Conservation (phyloP, 2,888 invertebrate genomes). For the Eupithecia subfuscata region DNA sequence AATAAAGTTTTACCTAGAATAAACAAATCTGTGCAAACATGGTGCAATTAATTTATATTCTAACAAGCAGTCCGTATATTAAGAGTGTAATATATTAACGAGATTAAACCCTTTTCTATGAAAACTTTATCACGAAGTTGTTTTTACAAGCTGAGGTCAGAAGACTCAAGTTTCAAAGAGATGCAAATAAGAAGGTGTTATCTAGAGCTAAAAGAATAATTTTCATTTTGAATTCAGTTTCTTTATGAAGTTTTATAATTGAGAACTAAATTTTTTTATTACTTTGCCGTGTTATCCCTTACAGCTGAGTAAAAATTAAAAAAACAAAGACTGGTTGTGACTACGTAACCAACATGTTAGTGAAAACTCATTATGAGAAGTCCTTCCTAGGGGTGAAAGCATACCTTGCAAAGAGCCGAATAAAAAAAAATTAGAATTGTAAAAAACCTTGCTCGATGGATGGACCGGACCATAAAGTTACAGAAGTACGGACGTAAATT, state of each 20-base stretch:
- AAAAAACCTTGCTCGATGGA: background rate
- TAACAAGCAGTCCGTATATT: background rate
- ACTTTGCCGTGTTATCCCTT: background rate
- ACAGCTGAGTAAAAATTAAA: background rate
- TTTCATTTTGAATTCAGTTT: slow-evolving; percentile 20
- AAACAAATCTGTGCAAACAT: no score
- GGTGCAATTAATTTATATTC: background rate
- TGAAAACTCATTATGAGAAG: no score
- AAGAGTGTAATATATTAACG: background rate
- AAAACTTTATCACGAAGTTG: background rate
- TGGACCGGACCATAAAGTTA: background rate
- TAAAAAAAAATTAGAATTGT: background rate
- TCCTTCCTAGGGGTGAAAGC: background rate
- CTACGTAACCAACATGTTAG: background rate
- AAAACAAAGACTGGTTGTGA: background rate
- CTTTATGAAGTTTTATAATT: slow-evolving; percentile 6
- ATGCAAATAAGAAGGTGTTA: slow-evolving; percentile 21
- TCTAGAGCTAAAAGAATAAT: slow-evolving; percentile 17
- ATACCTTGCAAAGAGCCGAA: background rate
- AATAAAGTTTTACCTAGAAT: no score
- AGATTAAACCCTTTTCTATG: background rate
- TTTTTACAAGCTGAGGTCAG: slow-evolving; percentile 4
- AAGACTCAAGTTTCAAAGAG: slow-evolving; percentile 14
- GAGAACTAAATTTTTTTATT: background rate
- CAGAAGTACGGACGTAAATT: background rate